Evolutionary conservation across 2,888 invertebrate species (phyloP), one percentile per base, ranked within the genome.

Genomic region (Brenthis ino): DNA sequence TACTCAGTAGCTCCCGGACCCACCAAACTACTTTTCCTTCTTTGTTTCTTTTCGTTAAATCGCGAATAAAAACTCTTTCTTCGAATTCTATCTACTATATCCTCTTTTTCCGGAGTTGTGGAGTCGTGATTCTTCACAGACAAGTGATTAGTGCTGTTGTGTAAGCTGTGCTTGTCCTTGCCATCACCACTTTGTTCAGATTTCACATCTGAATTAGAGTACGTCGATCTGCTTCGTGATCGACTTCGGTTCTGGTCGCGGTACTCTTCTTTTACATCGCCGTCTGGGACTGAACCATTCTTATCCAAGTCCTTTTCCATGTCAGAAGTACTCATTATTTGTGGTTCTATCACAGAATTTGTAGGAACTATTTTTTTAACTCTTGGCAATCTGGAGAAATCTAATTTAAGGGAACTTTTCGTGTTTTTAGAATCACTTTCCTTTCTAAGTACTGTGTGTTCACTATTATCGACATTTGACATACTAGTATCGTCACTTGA

Each of bases 61-160:
- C 98, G 94, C 14, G 96, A 95, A 82, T 97, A 98, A 88, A 97
- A 98, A 84, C 98, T 98, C 84, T 97, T 97, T 48, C 98, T 94
- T 76, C 97, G 94, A 78, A 98, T 98, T 78, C 98, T 94, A 80
- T 98, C 98, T 64, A 96, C 95, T 55, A 98, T 95, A 70, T 97
- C 97, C 80, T 97, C 97, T 72, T 87, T 88, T 72, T 95, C 93
- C 13, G 93, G 92, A 13, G 91, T 86, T 47, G 85, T 85, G 33
- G 91, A 82, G 81, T 87, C 94, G 81, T 73, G 94, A 84, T 79
- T 93, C 79, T 85, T 93, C 74, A 78, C 86, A 77, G 80, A 91
- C 76, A 77, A 87, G 77, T 73, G 88, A 79, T 75, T 88, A 80
- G 77, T 75, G 74, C 77, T 80, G 13, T 89, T 88, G 55, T 81